Percentiles rank a stretch among this genome's conserved stretches.
phyloP scores from a whole-genome alignment of 2,888 invertebrate genomes.

The Hyalella azteca region DNA sequence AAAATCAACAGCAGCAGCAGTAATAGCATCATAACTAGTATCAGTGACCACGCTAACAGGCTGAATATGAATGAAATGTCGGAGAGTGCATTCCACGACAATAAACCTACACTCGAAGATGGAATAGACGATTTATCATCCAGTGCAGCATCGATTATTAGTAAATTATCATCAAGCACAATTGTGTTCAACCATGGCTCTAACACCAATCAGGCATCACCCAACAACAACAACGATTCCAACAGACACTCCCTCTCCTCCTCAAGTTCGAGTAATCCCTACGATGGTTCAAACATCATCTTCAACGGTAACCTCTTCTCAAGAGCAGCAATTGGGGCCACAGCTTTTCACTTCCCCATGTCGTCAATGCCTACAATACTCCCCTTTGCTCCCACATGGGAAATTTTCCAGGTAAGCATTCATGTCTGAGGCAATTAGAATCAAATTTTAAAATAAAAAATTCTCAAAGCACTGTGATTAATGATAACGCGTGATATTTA shows the following conservation, averaged over 20 bases:
- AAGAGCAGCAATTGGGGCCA: conserved; percentile 8
- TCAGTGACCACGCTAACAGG: conserved; percentile 10
- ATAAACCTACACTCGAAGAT: background rate
- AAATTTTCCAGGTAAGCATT: conserved; percentile 76
- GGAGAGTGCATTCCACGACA: background rate
- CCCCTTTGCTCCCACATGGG: conserved; percentile 76
- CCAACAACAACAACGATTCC: background rate
- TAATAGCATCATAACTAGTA: background rate
- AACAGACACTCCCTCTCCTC: conserved; percentile 4
- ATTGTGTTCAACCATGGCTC: background rate
- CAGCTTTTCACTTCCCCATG: conserved; percentile 6
- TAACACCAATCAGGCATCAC: background rate
- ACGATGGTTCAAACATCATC: background rate
- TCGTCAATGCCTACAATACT: conserved; percentile 60
- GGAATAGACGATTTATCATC: background rate
- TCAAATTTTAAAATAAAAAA: too few species aligned
- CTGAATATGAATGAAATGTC: background rate
- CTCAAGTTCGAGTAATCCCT: background rate
- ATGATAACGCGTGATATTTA: too few species aligned
- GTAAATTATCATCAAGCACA: background rate
- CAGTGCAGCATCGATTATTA: background rate
- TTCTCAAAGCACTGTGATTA: too few species aligned
- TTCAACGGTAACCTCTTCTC: background rate
- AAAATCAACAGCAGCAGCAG: conserved; percentile 10
- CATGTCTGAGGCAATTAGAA: too few species aligned